Conservation (phyloP, 2,888 invertebrate species). For the Neria commutata region DNA sequence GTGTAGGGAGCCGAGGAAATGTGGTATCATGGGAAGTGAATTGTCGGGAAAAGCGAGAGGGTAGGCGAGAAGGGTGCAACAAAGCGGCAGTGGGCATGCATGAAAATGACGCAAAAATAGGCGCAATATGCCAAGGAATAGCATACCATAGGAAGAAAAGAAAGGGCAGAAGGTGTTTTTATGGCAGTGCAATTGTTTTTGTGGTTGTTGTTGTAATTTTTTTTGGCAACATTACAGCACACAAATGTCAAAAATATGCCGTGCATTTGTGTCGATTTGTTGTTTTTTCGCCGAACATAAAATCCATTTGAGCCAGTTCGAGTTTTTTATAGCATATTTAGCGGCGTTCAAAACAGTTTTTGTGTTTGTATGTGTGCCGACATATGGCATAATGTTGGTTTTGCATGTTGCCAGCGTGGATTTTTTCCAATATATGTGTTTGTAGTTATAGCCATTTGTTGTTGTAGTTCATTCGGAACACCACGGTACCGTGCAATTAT, state of each 20-base stretch:
- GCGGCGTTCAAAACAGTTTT: conserved; percentile 18
- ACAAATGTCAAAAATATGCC: conserved; percentile 16
- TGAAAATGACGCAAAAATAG: no score
- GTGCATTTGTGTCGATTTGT: neutral
- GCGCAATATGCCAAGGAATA: no score
- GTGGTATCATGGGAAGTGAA: neutral
- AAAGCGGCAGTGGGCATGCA: no score
- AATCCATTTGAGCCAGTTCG: no score
- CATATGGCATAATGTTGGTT: conserved; percentile 27
- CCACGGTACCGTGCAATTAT: neutral
- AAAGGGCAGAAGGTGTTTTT: conserved; percentile 16
- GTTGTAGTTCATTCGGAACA: neutral
- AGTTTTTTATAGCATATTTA: conserved; percentile 29
- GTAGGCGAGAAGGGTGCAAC: no score
- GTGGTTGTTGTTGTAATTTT: conserved; percentile 8
- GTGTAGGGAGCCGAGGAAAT: conserved; percentile 23
- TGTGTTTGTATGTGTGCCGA: conserved; percentile 1
- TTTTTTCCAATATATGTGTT: neutral
- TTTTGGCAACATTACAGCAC: neutral
- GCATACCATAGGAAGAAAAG: conserved; percentile 18
- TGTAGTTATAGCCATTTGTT: conserved; percentile 6
- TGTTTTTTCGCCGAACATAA: conserved; percentile 18
- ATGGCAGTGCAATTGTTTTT: conserved; percentile 3
- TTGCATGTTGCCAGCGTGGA: conserved; percentile 23
- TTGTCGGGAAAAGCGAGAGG: neutral